Evolutionary conservation across 2,113 vertebrate genomes (phyloP).

Genomic region (Saguinus midas): DNA sequence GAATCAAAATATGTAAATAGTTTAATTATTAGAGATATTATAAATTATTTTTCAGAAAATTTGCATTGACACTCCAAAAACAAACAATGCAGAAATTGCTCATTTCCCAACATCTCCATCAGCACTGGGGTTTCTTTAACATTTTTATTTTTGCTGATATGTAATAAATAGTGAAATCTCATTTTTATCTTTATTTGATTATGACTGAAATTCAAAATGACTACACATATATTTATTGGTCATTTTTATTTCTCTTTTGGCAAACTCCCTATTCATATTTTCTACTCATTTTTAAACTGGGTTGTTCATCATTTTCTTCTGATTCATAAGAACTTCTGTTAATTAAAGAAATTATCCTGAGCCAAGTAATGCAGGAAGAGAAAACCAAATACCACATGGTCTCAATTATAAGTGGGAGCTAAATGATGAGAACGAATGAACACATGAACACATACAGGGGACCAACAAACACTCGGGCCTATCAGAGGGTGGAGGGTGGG

Average conservation of each 20-base stretch:
- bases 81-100: not conserved
- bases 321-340: not conserved
- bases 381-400: no score
- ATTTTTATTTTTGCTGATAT: not conserved
- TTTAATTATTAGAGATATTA: not conserved
- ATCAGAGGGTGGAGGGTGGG: no score
- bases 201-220: not conserved
- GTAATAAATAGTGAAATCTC: not conserved
- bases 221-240: not conserved
- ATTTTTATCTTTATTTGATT: not conserved
- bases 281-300: not conserved
- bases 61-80: not conserved
- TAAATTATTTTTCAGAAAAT: not conserved
- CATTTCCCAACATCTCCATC: not conserved
- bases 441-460: no score
- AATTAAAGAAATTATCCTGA: not conserved
- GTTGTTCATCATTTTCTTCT: not conserved
- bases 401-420: no score
- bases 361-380: no score
- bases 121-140: not conserved
- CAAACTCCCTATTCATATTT: not conserved
- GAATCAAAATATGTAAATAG: not conserved
- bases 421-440: no score
- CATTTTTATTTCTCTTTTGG: constrained; percentile 5
- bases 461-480: no score